phyloP scores from a whole-genome alignment of 2,797 vertebrate genomes.

The Melanotaenia parkinsoni region DNA sequence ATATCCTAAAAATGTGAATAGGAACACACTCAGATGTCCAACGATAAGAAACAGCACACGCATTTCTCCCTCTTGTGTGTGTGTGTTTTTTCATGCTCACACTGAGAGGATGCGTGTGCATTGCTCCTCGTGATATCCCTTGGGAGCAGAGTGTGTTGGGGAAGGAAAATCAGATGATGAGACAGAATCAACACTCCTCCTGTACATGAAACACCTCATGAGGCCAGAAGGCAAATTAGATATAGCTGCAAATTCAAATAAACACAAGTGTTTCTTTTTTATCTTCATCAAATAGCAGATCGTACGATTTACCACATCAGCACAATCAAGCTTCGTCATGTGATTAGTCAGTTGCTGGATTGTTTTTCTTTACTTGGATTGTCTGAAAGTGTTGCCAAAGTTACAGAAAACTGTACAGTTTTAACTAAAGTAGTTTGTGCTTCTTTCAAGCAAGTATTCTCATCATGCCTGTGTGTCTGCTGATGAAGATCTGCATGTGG shows the following conservation, averaged over 20 bases:
- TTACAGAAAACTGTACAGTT: background rate
- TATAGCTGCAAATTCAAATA: conserved; percentile 33
- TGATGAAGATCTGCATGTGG: conserved; percentile 2
- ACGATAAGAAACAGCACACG: conserved; percentile 50
- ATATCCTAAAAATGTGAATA: conserved; percentile 33
- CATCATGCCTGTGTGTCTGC: conserved; percentile 1
- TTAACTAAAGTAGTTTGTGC: too few relatives aligned
- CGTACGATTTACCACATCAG: conserved; percentile 42
- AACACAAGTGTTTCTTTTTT: conserved; percentile 46
- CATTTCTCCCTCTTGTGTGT: conserved; percentile 35
- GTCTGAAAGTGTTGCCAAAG: conserved; percentile 1
- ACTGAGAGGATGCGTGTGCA: conserved; percentile 21
- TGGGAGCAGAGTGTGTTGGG: conserved; percentile 47
- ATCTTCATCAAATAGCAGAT: conserved; percentile 33
- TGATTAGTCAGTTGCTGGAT: conserved; percentile 32
- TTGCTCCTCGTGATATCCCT: conserved; percentile 72
- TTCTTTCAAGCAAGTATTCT: conserved; percentile 4
- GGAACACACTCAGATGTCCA: conserved; percentile 26
- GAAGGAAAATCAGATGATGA: conserved; percentile 75
- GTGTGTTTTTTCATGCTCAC: background rate
- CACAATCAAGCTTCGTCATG: conserved; percentile 34
- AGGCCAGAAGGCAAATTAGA: conserved; percentile 55
- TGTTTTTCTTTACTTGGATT: conserved; percentile 8
- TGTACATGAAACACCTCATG: conserved; percentile 69
- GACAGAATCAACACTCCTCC: conserved; percentile 61